Conservation (phyloP, 2,113 vertebrate species). For the Prochilodus magdalenae region DNA sequence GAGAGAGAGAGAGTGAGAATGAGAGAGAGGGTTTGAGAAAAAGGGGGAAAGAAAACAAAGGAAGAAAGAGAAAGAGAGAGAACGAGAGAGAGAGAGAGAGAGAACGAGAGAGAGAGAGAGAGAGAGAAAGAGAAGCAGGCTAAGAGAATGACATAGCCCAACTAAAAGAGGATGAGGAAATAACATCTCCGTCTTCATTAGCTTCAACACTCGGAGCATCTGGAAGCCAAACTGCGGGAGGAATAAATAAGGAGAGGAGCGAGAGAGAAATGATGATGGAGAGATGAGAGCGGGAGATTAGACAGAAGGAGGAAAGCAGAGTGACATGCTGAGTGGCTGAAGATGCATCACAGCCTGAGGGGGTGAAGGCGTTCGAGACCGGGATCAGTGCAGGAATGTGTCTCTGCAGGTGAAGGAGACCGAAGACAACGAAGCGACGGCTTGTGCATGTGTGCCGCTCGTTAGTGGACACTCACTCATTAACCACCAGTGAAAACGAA, state of each 20-base stretch:
- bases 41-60: constrained; percentile 17
- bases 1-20: neutral
- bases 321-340: constrained; percentile 46
- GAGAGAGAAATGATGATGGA: constrained; percentile 14
- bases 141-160: constrained; percentile 11
- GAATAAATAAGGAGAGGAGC: constrained; percentile 17
- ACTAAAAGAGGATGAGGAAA: constrained; percentile 17
- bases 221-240: constrained; percentile 14
- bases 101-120: constrained; percentile 28
- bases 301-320: constrained; percentile 36
- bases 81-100: neutral
- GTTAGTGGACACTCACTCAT: neutral
- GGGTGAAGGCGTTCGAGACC: constrained; percentile 8
- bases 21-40: too few relatives aligned
- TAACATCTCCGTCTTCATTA: constrained; percentile 38
- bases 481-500: too few relatives aligned
- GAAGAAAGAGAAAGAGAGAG: constrained; percentile 20
- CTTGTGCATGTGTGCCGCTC: constrained; percentile 1
- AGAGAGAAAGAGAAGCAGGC: neutral
- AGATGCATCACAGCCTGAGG: neutral
- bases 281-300: neutral
- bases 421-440: neutral
- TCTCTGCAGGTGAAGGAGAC: constrained; percentile 10
- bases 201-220: neutral
- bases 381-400: constrained; percentile 5